Percentiles rank a stretch among this genome's conserved stretches.
Evolutionary conservation across 2,888 invertebrate genomes (phyloP).

Genomic region (Ctena decussata): DNA sequence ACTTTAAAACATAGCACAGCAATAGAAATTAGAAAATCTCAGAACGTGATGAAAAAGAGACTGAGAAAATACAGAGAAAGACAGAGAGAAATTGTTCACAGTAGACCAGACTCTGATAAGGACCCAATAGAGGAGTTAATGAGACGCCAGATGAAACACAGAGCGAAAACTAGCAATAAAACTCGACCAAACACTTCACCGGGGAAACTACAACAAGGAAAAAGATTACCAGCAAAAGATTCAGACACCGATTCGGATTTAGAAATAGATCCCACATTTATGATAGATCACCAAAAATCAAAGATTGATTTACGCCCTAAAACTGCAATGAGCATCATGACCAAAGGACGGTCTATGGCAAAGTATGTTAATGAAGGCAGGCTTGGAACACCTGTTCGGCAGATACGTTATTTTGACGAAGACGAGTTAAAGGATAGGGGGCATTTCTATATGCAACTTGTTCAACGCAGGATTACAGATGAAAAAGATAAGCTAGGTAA

Average conservation of each 20-base stretch:
- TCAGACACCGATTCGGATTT: conserved; percentile 55
- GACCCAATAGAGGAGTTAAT: conserved; percentile 60
- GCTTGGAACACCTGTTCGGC: conserved; percentile 46
- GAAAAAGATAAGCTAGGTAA: conserved; percentile 51
- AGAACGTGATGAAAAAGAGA: conserved; percentile 65
- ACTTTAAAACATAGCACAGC: conserved; percentile 61
- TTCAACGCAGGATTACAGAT: conserved; percentile 45
- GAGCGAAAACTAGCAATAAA: conserved; percentile 35
- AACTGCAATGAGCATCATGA: conserved; percentile 56
- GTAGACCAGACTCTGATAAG: conserved; percentile 32
- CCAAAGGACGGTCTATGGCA: conserved; percentile 40
- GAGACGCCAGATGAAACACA: conserved; percentile 52
- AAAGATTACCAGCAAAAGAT: background rate
- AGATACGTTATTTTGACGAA: conserved; percentile 61
- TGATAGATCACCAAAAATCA: conserved; percentile 64
- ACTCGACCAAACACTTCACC: conserved; percentile 44
- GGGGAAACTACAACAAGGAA: background rate
- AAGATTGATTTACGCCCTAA: conserved; percentile 65
- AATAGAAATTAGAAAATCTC: conserved; percentile 57
- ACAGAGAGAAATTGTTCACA: conserved; percentile 59
- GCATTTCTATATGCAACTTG: conserved; percentile 55
- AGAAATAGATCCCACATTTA: conserved; percentile 61
- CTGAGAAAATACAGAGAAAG: conserved; percentile 56
- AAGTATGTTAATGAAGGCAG: conserved; percentile 45
- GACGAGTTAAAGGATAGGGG: conserved; percentile 62